A percentile compares a stretch with the other conserved stretches of the same genome.
These are phyloP conservation scores for Verasper variegatus DNA, from an alignment of 2,113 vertebrate species.

Conservation along the genomic window DNA sequence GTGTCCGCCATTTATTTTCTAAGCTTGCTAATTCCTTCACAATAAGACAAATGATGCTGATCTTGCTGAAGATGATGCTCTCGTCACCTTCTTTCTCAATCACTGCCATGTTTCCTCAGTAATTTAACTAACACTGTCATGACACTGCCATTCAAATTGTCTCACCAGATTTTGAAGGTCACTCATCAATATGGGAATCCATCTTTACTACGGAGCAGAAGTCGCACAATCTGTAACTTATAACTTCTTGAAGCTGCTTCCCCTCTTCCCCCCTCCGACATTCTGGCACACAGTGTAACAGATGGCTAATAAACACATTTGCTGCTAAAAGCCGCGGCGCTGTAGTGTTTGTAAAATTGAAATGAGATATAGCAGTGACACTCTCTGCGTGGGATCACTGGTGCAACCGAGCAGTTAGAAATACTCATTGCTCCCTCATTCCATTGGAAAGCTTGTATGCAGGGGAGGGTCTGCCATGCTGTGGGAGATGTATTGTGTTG, in stretches of 20 bases:
- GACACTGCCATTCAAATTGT: constrained; percentile 32
- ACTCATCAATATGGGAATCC: constrained; percentile 54
- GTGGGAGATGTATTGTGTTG: constrained; percentile 65
- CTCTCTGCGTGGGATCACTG: constrained; percentile 69
- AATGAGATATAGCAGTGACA: constrained; percentile 72
- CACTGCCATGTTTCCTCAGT: constrained; percentile 14
- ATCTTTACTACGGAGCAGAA: constrained; percentile 54
- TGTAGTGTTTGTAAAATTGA: constrained; percentile 74
- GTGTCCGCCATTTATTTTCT: constrained; percentile 45
- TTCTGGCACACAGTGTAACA: constrained; percentile 61
- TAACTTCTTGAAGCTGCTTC: constrained; percentile 59
- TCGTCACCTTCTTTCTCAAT: constrained; percentile 29
- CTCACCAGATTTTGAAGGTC: constrained; percentile 51
- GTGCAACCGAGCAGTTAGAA: constrained; percentile 67
- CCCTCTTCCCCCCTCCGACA: constrained; percentile 13
- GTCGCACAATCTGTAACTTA: constrained; percentile 65
- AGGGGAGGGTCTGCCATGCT: constrained; percentile 55
- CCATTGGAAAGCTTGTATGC: constrained; percentile 57
- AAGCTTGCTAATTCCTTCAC: constrained; percentile 52
- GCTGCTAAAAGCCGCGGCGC: constrained; percentile 64
- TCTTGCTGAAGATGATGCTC: constrained; percentile 26
- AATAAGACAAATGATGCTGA: constrained; percentile 48
- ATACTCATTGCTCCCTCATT: constrained; percentile 57
- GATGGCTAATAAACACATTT: constrained; percentile 81
- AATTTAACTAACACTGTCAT: constrained; percentile 1